A percentile compares a stretch with the other conserved stretches of the same genome.
Evolutionary conservation across 2,797 vertebrate genomes (phyloP).

Genomic region (Semotilus atromaculatus): DNA sequence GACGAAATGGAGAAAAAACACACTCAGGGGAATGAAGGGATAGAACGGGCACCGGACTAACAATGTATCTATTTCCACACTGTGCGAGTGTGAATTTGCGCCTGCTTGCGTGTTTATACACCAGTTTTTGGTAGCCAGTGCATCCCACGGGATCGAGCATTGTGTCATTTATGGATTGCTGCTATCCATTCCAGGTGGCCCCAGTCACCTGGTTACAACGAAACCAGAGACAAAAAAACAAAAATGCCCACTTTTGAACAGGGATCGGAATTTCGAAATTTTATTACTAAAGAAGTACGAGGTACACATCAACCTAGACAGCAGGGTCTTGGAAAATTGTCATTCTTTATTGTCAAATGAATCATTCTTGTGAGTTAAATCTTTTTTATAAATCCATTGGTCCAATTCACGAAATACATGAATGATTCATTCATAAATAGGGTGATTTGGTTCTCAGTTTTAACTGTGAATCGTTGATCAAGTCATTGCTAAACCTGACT

Average conservation of each 20-base stretch:
- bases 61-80: conserved; percentile 62
- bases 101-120: conserved; percentile 47
- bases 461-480: background rate
- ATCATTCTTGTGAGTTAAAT: background rate
- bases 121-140: conserved; percentile 48
- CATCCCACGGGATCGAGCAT: conserved; percentile 46
- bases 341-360: too few relatives aligned
- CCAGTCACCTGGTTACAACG: conserved; percentile 31
- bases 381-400: background rate
- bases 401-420: background rate
- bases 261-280: background rate
- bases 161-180: conserved; percentile 46
- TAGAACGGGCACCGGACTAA: conserved; percentile 67
- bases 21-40: conserved; percentile 67
- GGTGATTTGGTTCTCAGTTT: background rate
- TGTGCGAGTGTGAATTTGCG: conserved; percentile 36
- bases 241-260: conserved; percentile 22
- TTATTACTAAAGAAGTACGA: background rate
- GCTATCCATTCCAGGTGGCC: conserved; percentile 40
- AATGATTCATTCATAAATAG: background rate
- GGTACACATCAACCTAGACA: background rate
- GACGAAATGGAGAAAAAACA: conserved; percentile 33
- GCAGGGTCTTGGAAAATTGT: background rate
- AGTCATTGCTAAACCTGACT: background rate
- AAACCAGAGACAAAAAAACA: conserved; percentile 15